Conservation (phyloP, 2,797 vertebrate species). For the Notamacropus eugenii region DNA sequence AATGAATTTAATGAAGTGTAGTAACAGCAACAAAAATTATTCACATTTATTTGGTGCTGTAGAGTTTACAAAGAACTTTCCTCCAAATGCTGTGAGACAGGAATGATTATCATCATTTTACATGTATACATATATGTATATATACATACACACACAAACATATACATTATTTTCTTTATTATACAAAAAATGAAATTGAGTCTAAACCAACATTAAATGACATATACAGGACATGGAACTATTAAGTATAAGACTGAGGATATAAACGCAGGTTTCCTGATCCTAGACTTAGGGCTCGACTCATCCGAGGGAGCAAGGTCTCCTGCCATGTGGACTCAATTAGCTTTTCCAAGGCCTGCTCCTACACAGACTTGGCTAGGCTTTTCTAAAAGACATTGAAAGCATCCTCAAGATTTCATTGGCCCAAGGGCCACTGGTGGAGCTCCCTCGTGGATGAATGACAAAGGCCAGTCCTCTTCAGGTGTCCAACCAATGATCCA, state of each 20-base stretch:
- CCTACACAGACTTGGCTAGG: neutral
- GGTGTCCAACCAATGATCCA: neutral
- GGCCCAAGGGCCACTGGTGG: neutral
- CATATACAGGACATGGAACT: neutral
- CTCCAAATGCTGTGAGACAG: neutral
- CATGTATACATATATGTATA: neutral
- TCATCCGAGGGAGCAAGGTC: neutral
- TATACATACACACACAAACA: accelerated
- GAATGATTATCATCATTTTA: neutral
- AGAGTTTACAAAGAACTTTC: neutral
- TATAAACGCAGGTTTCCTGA: neutral
- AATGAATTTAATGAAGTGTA: neutral
- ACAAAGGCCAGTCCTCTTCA: neutral
- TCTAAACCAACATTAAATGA: neutral
- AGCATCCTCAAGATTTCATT: neutral
- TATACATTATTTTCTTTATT: neutral
- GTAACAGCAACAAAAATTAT: neutral
- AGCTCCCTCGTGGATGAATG: neutral
- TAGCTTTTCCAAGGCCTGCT: neutral
- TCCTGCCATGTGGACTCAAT: neutral
- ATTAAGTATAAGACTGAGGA: neutral
- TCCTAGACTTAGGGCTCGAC: neutral
- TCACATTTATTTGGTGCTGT: neutral
- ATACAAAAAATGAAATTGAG: neutral
- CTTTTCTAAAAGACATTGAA: neutral